Evolutionary conservation across 2,797 vertebrate genomes (phyloP), one percentile per base, ranked within the genome.

Genomic region (Arremon aurantiirostris): DNA sequence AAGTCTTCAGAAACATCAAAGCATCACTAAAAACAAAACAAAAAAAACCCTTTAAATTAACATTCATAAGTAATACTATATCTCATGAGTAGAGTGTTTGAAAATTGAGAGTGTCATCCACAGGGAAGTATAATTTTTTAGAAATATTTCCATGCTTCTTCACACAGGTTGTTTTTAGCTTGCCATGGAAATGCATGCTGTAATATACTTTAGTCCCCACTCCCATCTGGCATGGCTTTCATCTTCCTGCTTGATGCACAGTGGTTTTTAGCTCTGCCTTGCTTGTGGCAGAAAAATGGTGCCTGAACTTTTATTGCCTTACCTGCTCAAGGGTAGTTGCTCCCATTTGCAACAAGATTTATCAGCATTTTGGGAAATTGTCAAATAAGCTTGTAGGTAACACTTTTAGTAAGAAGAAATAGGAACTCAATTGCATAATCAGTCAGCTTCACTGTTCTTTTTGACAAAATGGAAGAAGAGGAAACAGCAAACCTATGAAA

Each of bases 1-100:
- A 97, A 98, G 97, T 97, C 97, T 98, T 96, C 91, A 89, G 97
- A 95, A 97, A 98, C 97, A 98, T 98, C 98, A 99, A 99, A 98
- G 93, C 75, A 70, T 57, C 92, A 94, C 35, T 42, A 97, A 97
- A 97, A 97, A 44, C 3, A n/a, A 47, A 20, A 64, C 32, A 22
- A 32, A n/a, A 17, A 39, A 20, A 1, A 37, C 11, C 95, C 7
- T 94, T 98, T 97, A 97, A 97, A 98, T 98, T 98, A 98, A 95
- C 95, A 98, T 98, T 96, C 95, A 96, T 97, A 97, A 98, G 97
- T 96, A 97, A 96, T 95, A 97, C 97, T 94, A 96, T 84, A 92
- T 87, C 92, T 98, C 97, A 98, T 98, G 95, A 98, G 97, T 96
- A 97, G 59, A 97, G 92, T 81, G 92, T 89, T 98, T 97, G 94